Evolutionary conservation across 2,888 invertebrate species (phyloP).

Genomic region (Oithona nana): DNA sequence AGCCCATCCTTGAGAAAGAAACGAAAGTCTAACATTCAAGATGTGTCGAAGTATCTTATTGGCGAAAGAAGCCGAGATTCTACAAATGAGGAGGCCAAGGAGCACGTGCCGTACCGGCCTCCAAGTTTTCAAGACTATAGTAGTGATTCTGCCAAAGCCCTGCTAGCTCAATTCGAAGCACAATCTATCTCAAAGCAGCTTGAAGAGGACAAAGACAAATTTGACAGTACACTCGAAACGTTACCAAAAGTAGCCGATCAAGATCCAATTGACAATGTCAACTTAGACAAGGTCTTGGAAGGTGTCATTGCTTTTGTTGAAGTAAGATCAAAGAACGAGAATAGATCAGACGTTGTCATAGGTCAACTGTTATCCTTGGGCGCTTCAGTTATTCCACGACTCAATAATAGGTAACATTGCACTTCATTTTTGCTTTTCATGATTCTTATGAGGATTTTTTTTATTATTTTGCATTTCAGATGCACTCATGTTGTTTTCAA

Average conservation of each 20-base stretch:
- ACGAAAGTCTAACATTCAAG: not conserved
- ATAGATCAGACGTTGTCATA: not conserved
- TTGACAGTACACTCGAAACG: not conserved
- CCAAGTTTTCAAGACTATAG: not conserved
- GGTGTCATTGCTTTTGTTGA: conserved; percentile 2
- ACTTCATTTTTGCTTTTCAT: no score
- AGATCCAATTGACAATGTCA: not conserved
- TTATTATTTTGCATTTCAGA: no score
- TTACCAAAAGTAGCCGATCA: not conserved
- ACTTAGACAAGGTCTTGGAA: no score
- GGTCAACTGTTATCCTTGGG: not conserved
- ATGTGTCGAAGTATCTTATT: not conserved
- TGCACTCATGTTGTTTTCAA: conserved; percentile 10
- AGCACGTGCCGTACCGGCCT: not conserved
- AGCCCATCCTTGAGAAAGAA: not conserved
- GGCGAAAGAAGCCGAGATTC: not conserved
- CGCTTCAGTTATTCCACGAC: not conserved
- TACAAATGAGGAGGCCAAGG: not conserved
- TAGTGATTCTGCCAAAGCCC: not conserved
- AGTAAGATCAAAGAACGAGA: not conserved
- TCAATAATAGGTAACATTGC: not conserved
- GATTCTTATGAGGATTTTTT: no score
- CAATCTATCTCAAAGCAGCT: not conserved
- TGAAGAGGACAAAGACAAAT: not conserved
- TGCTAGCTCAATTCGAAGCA: not conserved